Evolutionary conservation across 2,113 vertebrate genomes (phyloP).

Genomic region (Gadus chalcogrammus): DNA sequence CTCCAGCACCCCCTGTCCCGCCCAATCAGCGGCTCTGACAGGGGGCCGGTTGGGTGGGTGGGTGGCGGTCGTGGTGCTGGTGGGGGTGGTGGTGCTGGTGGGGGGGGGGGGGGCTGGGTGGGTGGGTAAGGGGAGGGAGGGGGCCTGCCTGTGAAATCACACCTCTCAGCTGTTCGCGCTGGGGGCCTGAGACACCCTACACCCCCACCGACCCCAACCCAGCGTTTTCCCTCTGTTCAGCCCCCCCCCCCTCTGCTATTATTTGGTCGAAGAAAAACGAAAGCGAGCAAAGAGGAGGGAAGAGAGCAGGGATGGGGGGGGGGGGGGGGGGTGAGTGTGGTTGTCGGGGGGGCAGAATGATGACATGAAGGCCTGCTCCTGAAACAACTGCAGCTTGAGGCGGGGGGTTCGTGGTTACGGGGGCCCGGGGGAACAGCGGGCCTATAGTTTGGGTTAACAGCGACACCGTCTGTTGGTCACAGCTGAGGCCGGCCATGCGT

Average conservation of each 20-base stretch:
- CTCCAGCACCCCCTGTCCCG: conserved; percentile 88
- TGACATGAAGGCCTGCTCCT: background rate
- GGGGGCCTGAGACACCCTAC: conserved; percentile 74
- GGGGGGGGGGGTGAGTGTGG: background rate
- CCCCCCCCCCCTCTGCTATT: conserved; percentile 41
- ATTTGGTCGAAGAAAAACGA: conserved; percentile 46
- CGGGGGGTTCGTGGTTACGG: conserved; percentile 52
- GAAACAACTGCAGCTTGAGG: conserved; percentile 55
- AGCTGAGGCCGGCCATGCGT: conserved; percentile 59
- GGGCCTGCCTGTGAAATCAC: conserved; percentile 83
- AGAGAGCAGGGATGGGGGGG: background rate
- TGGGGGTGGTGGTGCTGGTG: too few species aligned
- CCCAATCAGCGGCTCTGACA: conserved; percentile 91
- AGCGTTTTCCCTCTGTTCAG: background rate
- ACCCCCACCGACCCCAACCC: conserved; percentile 42
- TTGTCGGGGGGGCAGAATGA: background rate
- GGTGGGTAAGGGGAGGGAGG: conserved; percentile 34
- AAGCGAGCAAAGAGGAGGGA: conserved; percentile 24
- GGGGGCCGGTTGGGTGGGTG: background rate
- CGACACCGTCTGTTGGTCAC: conserved; percentile 28
- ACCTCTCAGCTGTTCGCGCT: conserved; percentile 92
- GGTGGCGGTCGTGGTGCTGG: too few species aligned
- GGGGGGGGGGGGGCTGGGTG: too few species aligned
- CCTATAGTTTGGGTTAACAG: conserved; percentile 9
- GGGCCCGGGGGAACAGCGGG: conserved; percentile 51